A percentile compares a stretch with the other conserved stretches of the same genome.
These are phyloP conservation scores for Poeciliopsis prolifica DNA, from an alignment of 2,113 vertebrate species.

Conservation along the genomic window DNA sequence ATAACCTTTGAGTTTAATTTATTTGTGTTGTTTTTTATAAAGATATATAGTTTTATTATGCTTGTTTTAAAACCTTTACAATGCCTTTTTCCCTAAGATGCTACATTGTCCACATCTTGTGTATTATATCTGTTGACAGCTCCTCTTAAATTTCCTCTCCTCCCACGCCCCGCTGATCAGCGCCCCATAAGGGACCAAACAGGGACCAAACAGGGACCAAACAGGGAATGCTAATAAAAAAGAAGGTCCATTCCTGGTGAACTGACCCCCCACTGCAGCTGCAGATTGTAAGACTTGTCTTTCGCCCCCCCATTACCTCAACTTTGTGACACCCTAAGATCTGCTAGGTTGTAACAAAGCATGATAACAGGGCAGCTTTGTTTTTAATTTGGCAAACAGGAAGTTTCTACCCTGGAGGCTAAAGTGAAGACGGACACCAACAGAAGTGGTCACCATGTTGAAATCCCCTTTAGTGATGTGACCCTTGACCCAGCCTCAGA, in stretches of 20 bases:
- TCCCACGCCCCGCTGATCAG: conserved; percentile 47
- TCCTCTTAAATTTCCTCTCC: not conserved
- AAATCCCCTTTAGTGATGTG: conserved; percentile 63
- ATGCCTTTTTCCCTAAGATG: not conserved
- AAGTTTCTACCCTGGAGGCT: conserved; percentile 66
- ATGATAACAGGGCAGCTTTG: conserved; percentile 75
- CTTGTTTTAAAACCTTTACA: not conserved
- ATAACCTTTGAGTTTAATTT: conserved; percentile 19
- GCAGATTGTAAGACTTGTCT: conserved; percentile 47
- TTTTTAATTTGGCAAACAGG: conserved; percentile 66
- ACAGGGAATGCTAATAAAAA: conserved; percentile 32
- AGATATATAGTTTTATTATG: not conserved
- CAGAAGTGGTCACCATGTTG: conserved; percentile 59
- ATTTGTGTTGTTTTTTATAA: not conserved
- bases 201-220: conserved; percentile 31
- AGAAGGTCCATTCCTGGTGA: conserved; percentile 49
- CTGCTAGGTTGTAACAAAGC: conserved; percentile 60
- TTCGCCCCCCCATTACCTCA: conserved; percentile 9
- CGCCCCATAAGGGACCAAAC: conserved; percentile 39
- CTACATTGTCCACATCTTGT: conserved; percentile 2
- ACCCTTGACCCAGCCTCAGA: conserved; percentile 70
- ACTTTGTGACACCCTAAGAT: conserved; percentile 56
- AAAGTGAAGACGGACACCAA: conserved; percentile 47
- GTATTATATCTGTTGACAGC: conserved; percentile 22
- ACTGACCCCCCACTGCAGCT: conserved; percentile 58